These are phyloP conservation scores for Rhea pennata DNA, from an alignment of 2,113 vertebrate species.

Conservation along the genomic window DNA sequence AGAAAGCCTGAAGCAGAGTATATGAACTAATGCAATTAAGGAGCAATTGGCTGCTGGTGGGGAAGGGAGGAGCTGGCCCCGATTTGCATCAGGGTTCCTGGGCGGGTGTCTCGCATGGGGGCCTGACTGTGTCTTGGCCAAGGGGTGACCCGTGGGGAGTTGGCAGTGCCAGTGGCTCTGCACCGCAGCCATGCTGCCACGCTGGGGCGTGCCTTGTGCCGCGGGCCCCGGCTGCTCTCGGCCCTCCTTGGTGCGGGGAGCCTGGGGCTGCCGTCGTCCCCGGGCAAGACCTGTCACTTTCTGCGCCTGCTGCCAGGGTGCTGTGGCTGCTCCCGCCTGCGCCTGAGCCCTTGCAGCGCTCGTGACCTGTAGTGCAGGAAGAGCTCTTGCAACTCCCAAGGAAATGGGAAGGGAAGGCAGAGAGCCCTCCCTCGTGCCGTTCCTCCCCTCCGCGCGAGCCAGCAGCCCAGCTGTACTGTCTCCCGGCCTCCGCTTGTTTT, in stretches of 20 bases:
- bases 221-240: no score
- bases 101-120: accelerated
- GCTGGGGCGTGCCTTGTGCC: no score
- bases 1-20: background rate
- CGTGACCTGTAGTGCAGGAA: accelerated
- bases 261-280: background rate
- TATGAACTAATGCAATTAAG: background rate
- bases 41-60: background rate
- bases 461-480: slow-evolving; percentile 40
- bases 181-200: accelerated
- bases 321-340: no score
- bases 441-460: background rate
- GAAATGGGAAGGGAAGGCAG: background rate
- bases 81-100: background rate
- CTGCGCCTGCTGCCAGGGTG: no score
- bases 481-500: slow-evolving; percentile 11
- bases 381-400: background rate
- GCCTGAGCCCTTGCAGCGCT: background rate
- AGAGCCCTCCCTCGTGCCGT: background rate
- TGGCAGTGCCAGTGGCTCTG: accelerated
- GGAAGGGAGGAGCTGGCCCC: background rate
- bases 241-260: no score
- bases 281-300: no score
- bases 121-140: background rate
- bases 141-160: accelerated